Conservation (phyloP, 2,888 invertebrate genomes). For the Pollenia angustigena region DNA sequence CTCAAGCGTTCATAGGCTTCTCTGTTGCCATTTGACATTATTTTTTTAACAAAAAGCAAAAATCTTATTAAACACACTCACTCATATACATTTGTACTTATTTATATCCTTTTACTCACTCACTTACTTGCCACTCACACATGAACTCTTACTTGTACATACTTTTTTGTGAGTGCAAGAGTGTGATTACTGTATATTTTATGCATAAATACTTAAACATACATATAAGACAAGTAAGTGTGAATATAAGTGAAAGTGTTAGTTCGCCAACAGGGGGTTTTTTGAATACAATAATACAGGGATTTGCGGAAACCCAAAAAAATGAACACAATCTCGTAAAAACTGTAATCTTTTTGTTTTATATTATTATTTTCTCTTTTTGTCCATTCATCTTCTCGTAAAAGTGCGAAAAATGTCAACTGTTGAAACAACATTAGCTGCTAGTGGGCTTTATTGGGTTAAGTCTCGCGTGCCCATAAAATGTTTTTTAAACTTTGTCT, state of each 20-base stretch:
- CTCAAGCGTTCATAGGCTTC: conserved; percentile 72
- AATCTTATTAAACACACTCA: conserved; percentile 60
- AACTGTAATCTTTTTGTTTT: neutral
- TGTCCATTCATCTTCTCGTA: no score
- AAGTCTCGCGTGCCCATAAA: no score
- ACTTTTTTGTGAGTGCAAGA: neutral
- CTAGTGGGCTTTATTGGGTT: no score
- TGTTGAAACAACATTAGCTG: no score
- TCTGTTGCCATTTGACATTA: conserved; percentile 74
- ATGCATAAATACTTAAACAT: neutral
- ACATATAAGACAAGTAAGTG: neutral
- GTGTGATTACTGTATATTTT: neutral
- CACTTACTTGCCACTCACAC: conserved; percentile 9
- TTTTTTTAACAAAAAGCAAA: conserved; percentile 54
- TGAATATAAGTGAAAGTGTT: conserved; percentile 28
- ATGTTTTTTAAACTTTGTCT: no score
- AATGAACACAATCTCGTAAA: no score
- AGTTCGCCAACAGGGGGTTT: conserved; percentile 15
- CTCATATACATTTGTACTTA: conserved; percentile 20
- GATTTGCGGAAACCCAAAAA: no score
- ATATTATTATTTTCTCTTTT: neutral
- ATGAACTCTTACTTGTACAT: conserved; percentile 4
- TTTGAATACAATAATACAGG: no score
- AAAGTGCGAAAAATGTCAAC: no score
- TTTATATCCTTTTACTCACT: conserved; percentile 34